Percentiles rank a stretch among this genome's conserved stretches.
phyloP scores from a whole-genome alignment of 2,888 invertebrate genomes.

The Archaeoteleia sp. region DNA sequence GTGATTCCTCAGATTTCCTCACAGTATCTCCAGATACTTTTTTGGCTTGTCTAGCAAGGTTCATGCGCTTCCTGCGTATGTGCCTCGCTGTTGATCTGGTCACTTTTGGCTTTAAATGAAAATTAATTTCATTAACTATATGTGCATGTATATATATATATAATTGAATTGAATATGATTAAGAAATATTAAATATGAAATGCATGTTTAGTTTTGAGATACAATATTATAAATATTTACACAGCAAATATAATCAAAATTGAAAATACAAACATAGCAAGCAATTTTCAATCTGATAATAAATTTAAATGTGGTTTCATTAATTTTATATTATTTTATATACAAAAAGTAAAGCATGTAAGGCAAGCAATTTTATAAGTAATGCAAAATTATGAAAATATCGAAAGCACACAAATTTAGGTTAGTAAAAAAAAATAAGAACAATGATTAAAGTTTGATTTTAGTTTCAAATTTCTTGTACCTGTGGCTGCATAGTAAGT shows the following conservation, averaged over 20 bases:
- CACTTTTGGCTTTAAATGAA: constrained; percentile 50
- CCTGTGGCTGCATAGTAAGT: constrained; percentile 47
- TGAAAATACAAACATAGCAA: constrained; percentile 7
- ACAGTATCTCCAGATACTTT: too few relatives aligned
- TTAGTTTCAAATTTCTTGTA: constrained; percentile 24
- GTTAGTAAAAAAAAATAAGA: constrained; percentile 10
- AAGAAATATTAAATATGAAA: too few relatives aligned
- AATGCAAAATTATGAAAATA: background rate
- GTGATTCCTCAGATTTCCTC: too few relatives aligned
- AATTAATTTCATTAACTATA: too few relatives aligned
- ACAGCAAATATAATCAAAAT: constrained; percentile 5
- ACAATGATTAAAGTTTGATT: constrained; percentile 3
- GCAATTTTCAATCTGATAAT: background rate
- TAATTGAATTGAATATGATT: too few relatives aligned
- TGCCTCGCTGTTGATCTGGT: constrained; percentile 66
- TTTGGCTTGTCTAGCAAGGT: constrained; percentile 61
- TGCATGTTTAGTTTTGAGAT: too few relatives aligned
- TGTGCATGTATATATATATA: too few relatives aligned
- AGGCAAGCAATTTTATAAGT: background rate
- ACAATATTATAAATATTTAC: constrained; percentile 8
- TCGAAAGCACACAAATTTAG: background rate
- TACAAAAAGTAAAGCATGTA: too few relatives aligned
- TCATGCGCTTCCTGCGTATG: constrained; percentile 65
- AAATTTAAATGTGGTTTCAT: background rate
- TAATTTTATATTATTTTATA: too few relatives aligned